Conservation (phyloP, 2,888 invertebrate genomes). For the Ophonus ardosiacus region DNA sequence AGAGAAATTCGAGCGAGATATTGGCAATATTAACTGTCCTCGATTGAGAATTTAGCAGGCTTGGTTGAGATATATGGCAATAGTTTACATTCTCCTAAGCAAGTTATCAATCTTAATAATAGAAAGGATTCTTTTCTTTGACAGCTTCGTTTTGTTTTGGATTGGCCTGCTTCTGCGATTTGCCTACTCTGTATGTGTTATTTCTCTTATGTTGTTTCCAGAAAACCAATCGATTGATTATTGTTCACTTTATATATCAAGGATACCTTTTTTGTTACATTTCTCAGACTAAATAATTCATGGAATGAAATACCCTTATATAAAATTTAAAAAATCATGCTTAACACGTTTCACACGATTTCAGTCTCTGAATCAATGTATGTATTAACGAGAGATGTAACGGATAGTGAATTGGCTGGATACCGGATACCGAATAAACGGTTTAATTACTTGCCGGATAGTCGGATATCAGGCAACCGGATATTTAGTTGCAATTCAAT, state of each 20-base stretch:
- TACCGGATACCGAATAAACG: no score
- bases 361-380: no score
- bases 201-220: constrained; percentile 20
- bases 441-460: no score
- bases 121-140: constrained; percentile 37
- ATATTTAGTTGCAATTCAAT: no score
- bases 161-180: constrained; percentile 24
- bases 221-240: constrained; percentile 37
- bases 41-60: constrained; percentile 30
- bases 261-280: neutral
- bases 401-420: no score
- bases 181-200: constrained; percentile 39
- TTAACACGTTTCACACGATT: no score
- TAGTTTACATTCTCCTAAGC: constrained; percentile 50
- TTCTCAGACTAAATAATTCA: neutral
- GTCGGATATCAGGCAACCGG: no score
- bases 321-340: no score
- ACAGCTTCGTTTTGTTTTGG: constrained; percentile 46
- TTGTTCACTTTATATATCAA: constrained; percentile 3
- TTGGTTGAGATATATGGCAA: constrained; percentile 14
- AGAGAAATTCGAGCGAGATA: neutral
- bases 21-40: constrained; percentile 36
- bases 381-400: no score
- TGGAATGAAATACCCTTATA: neutral
- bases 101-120: constrained; percentile 54